Conservation (phyloP, 2,797 vertebrate species). For the Chaetophractus vellerosus region DNA sequence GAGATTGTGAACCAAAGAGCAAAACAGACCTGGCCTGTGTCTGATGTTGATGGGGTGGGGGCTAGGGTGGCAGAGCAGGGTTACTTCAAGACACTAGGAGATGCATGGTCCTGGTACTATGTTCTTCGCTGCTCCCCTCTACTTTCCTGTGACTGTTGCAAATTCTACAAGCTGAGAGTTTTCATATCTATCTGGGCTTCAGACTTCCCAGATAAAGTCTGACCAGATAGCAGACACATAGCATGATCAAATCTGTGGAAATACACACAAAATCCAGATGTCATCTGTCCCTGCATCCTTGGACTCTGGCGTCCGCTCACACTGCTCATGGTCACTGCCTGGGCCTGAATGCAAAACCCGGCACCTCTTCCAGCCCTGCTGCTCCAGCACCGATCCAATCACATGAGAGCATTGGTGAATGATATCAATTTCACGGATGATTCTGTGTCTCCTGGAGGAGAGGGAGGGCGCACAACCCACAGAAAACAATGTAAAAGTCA, state of each 20-base stretch:
- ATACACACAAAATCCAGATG: background rate
- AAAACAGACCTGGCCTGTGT: background rate
- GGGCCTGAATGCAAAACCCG: background rate
- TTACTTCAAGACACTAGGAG: background rate
- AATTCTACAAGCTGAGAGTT: background rate
- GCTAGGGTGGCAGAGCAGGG: background rate
- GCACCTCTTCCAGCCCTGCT: background rate
- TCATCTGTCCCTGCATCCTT: background rate
- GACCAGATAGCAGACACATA: background rate
- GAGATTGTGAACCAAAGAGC: background rate
- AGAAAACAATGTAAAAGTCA: background rate
- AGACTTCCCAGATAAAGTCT: background rate
- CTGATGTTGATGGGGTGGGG: background rate
- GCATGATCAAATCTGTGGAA: background rate
- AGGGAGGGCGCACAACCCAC: background rate
- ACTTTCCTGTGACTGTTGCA: background rate
- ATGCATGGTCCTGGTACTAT: background rate
- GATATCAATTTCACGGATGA: background rate
- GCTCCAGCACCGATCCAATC: background rate
- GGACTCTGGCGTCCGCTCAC: background rate
- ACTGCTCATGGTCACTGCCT: background rate
- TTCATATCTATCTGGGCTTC: background rate
- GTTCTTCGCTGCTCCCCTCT: background rate
- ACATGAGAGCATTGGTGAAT: background rate
- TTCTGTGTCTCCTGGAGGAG: background rate